Percentiles rank a stretch among this genome's conserved stretches.
Evolutionary conservation across 2,113 vertebrate genomes (phyloP).

Genomic region (Pogonocichla stellata): DNA sequence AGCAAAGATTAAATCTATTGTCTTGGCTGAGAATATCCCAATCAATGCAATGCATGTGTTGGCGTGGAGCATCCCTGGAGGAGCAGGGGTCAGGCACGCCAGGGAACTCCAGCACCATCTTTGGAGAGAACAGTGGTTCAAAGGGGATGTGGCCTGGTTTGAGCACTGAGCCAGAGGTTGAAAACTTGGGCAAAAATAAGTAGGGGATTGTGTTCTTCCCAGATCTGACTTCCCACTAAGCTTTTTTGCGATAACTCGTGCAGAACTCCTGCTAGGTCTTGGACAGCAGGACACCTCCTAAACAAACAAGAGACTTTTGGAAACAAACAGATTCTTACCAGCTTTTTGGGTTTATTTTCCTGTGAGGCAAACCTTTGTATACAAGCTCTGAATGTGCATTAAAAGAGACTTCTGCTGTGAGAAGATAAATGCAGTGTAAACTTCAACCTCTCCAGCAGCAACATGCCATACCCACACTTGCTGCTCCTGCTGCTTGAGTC

Average conservation of each 20-base stretch:
- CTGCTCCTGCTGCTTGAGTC: not conserved
- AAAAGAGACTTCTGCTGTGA: not conserved
- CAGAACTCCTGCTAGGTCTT: not conserved
- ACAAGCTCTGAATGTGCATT: not conserved
- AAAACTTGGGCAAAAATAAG: not conserved
- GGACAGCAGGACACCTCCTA: not conserved
- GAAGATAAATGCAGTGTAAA: not conserved
- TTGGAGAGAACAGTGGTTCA: not conserved
- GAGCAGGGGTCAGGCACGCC: not conserved
- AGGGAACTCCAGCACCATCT: not conserved
- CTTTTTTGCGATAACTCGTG: not conserved
- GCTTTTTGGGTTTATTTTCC: not conserved
- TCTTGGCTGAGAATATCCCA: not conserved
- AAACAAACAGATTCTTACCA: not conserved
- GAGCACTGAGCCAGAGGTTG: not conserved
- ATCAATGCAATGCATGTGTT: not conserved
- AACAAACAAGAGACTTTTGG: not conserved
- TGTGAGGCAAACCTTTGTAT: not conserved
- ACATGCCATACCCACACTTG: not conserved
- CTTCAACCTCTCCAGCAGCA: not conserved
- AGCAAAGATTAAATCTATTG: constrained; percentile 11
- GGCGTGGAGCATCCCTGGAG: not conserved
- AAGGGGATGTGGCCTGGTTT: not conserved
- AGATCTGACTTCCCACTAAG: not conserved
- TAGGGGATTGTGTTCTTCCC: not conserved